Base-by-base conservation (phyloP, 2,113 vertebrate species). In the Carassius gibelio region DNA sequence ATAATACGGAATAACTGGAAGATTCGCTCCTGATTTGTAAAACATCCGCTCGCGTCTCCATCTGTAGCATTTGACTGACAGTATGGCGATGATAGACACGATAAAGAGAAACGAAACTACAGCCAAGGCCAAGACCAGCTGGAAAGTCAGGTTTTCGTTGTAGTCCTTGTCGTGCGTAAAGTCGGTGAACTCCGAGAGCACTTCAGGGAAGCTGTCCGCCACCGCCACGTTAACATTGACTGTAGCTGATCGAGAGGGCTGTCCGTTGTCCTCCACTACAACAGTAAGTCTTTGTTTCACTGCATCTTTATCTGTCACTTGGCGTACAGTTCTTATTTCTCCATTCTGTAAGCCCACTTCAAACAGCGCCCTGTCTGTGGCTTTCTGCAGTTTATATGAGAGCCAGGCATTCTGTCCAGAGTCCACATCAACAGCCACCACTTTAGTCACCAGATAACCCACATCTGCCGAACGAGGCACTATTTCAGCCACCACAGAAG, bases 91-190 rank as follows among this genome's bases (percentile, higher is more conserved):
- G 42, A 90, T 84, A 21, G 87, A 88, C 3, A 87, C 76, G n/a
- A 90, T 90, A 36, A 95, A 92, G 38, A 94, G n/a, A 52, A 91
- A 94, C 1, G 94, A 94, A 13, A 94, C 87, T 0, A 91, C 8
- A 13, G 66, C 74, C 0, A 93, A 89, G 0, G 91, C 88, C 66
- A 89, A 50, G 8, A 88, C 82, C 0, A 91, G 75, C 26, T 80
- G 92, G 14, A 85, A 77, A 4, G 88, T 91, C 15, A 92, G 59
- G 6, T 84, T 36, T 1, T 88, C 75, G 69, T 80, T 88, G 21
- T 88, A 23, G 1, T 81, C 50, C 0, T 50, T 81, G 76, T 75
- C 48, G 1, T 45, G 85, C 48, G 55, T 72, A 62, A 2, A 80
- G 36, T 85, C 88, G 13, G 69, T 72, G 71, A 86, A 88, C 80